Base-by-base conservation (phyloP, 2,888 invertebrate species). In the Hartigia nigra region DNA sequence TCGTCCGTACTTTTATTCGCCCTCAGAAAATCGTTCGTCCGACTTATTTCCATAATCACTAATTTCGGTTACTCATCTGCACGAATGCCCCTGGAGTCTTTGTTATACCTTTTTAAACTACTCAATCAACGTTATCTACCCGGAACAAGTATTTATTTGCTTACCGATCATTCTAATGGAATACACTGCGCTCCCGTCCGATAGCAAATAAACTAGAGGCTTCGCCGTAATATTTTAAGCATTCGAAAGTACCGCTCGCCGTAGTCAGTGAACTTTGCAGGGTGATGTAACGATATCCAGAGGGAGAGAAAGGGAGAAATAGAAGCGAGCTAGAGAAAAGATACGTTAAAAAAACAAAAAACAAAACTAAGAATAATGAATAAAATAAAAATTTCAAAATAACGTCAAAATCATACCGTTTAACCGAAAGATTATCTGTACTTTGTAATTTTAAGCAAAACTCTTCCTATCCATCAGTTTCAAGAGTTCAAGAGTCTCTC, bases 251-350 rank as follows among this genome's bases (percentile, higher is more conserved):
- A 74, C 75, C 77, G 74, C 35, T 69, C 36, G 74, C 74, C 79
- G 76, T 80, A 72, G 80, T 82, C 82, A 79, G 83, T 80, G 77
- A 80, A 84, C 85, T 85, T 84, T 81, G 81, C 81, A 23, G 39
- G 77, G 74, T 79, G 81, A 83, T 78, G 86, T 82, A 82, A 86
- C 78, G 77, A 74, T 78, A 84, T 86, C 82, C 77, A 69, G 79
- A 70, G 36, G 23, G 23, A 32, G 36, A 35, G 36, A 75, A 36
- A 74, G 74, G 74, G 80, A 70, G 12, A 74, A 23, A 74, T 14
- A 77, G 70, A 74, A 14, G 74, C 69, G 35, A 69, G 74, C 32
- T 55, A 31, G 85, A 79, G 69, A 78, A 77, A 82, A 80, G 81
- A 77, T 72, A 39, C 77, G 80, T n/a, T n/a, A n/a, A 69, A 74